phyloP scores from a whole-genome alignment of 2,888 invertebrate genomes.

The Meteorus cinctellus region DNA sequence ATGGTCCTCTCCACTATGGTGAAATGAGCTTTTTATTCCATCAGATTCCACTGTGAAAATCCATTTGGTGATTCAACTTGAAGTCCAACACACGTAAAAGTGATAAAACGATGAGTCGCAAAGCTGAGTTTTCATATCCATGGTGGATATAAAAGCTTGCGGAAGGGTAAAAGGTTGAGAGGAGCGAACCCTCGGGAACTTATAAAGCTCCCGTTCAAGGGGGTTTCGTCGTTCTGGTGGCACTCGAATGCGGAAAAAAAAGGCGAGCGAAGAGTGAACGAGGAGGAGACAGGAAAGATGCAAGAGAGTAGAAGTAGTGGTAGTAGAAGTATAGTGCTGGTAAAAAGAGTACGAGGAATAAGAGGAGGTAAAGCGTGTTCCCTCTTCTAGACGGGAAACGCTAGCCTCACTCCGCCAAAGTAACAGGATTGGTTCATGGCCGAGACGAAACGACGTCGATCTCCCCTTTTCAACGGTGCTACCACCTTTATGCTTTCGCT shows the following conservation, averaged over 20 bases:
- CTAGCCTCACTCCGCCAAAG: slow-evolving; percentile 18
- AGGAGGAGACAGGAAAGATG: slow-evolving; percentile 23
- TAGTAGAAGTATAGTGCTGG: background rate
- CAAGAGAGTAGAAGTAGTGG: slow-evolving; percentile 18
- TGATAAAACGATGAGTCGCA: slow-evolving; percentile 34
- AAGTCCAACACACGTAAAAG: slow-evolving; percentile 24
- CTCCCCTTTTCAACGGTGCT: slow-evolving; percentile 37
- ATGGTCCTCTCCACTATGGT: background rate
- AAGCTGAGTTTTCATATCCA: slow-evolving; percentile 35
- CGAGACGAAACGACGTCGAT: slow-evolving; percentile 40
- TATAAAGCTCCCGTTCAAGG: slow-evolving; percentile 45
- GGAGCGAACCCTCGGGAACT: slow-evolving; percentile 48
- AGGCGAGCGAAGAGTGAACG: background rate
- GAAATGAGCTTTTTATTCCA: slow-evolving; percentile 16
- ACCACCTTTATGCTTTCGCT: slow-evolving; percentile 33
- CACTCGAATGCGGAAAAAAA: slow-evolving; percentile 39
- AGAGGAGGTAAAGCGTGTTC: slow-evolving; percentile 32
- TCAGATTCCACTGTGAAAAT: slow-evolving; percentile 10
- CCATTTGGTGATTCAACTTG: slow-evolving; percentile 26
- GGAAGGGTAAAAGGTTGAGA: slow-evolving; percentile 47
- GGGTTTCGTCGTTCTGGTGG: slow-evolving; percentile 42
- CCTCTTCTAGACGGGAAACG: slow-evolving; percentile 35
- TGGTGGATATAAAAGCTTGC: slow-evolving; percentile 33
- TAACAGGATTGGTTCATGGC: slow-evolving; percentile 40
- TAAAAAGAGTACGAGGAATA: slow-evolving; percentile 17